Percentiles rank a stretch among this genome's conserved stretches.
Conservation (phyloP, 2,888 invertebrate species). For the Uropetala carovei region DNA sequence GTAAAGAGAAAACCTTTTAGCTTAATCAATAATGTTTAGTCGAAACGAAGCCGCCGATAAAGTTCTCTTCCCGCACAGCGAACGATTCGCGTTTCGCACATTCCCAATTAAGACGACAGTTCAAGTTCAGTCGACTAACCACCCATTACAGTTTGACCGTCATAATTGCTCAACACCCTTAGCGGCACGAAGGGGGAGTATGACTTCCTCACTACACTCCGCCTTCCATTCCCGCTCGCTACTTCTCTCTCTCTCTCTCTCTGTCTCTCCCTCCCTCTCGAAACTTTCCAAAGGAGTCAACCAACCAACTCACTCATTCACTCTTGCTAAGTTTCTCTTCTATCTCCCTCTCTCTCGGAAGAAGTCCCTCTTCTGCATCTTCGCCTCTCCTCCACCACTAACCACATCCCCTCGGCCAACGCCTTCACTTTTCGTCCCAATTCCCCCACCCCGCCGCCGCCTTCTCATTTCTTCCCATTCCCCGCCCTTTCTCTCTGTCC, state of each 20-base stretch:
- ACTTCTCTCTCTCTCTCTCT: background rate
- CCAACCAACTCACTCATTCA: constrained; percentile 52
- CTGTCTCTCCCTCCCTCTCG: background rate
- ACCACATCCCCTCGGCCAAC: constrained; percentile 6
- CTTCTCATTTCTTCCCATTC: background rate
- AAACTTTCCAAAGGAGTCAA: constrained; percentile 54
- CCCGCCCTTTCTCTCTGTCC: background rate
- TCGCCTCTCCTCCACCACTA: constrained; percentile 36
- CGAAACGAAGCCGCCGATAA: too few species aligned
- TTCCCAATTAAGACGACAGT: background rate
- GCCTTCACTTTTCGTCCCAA: constrained; percentile 51
- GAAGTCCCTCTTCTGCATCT: constrained; percentile 47
- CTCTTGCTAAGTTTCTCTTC: constrained; percentile 21
- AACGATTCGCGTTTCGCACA: background rate
- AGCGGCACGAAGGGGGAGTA: constrained; percentile 17
- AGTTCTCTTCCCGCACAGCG: background rate
- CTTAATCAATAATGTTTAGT: too few species aligned
- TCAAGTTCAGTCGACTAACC: constrained; percentile 33
- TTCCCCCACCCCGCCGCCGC: background rate
- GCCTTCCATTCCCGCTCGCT: background rate
- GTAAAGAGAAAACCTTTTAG: too few species aligned
- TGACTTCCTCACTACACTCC: constrained; percentile 35
- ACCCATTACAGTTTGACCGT: constrained; percentile 57
- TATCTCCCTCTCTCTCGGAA: background rate
- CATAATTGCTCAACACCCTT: constrained; percentile 61